Base-by-base conservation (phyloP, 2,888 invertebrate species). In the Drosophila pseudotakahashii region DNA sequence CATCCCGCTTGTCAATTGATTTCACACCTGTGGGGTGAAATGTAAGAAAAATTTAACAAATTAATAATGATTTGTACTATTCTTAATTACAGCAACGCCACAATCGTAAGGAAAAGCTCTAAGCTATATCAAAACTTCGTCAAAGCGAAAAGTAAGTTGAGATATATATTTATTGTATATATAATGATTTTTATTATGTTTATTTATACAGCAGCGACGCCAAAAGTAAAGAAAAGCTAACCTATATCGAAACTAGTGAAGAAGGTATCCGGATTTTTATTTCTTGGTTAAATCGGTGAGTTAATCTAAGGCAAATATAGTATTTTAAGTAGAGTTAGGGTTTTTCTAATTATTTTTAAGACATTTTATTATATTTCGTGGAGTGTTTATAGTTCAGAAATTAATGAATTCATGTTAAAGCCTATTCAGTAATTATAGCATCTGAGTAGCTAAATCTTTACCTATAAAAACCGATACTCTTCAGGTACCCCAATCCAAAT, bases 1-100 rank as follows among this genome's bases (percentile, higher is more conserved):
- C 98, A 90, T 98, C 98, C 82, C 97, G 96, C 93, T 98, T 98
- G 92, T 98, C 98, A 87, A 97, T 94, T 77, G 98, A 95, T 93
- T 98, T 98, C 77, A 98, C 96, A 90, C 90, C 91, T 90, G 55
- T 41, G 7, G 30, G 30, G 30, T n/a, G 10, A 34, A 26, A 41
- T 10, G 9, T n/a, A 11, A 3, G 3, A 57, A 34, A 19, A 34
- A 26, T 26, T 26, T n/a, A n/a, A 26, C 26, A 26, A 6, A 26
- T 26, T 30, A 30, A n/a, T 26, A 14, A 45, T 14, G 3, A 30
- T 19, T 19, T 19, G 19, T 30, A 2, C 11, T 36, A 13, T 23
- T 9, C 32, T n/a, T 37, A 1, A 9, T 39, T 58, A 4, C 57
- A 57, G 26, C 6, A 14, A n/a, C 26, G 9, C 13, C 7, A 26